Evolutionary conservation across 1,140 invertebrate species (phyloP), one percentile per base, ranked within the genome.

Genomic region (Drosophila kohkoa): DNA sequence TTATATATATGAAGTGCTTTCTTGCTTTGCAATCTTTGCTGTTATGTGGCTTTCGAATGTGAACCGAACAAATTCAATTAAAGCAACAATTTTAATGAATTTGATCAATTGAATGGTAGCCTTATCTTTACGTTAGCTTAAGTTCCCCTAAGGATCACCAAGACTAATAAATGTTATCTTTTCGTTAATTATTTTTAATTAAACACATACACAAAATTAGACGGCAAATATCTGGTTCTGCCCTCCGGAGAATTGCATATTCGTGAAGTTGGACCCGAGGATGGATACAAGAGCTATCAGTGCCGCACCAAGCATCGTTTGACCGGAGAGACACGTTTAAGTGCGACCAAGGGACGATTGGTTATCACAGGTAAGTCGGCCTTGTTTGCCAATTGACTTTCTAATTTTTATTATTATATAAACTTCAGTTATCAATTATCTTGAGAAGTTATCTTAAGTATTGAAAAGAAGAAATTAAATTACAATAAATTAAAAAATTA

Each of bases 301-400:
- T 99, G 98, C 93, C 95, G 97, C 81, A 99, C 98, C 46, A 97
- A 97, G 92, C 98, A 99, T 93, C 95, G 97, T 80, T 98, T 98
- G 82, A 97, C 97, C 72, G 97, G 97, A 82, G 98, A 99, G 94
- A 98, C 97, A 72, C 95, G 97, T 92, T 94, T 98, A 68, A 99
- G 98, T 89, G 97, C 97, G 46, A 98, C 97, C 41, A 98, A 98
- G 92, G 98, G 98, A 93, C 95, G 97, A 89, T 94, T 99, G 66
- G 97, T 98, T 93, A 98, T 99, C 93, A 98, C 98, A 93, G 98
- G 98, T 99, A 95, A 96, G 96, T 95, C 70, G 74, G 70, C 77
- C 78, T 59, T 58, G 81, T 82, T 81, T 59, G 80, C 83, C 85
- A 88, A 81, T 73, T 59, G 41, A 11, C 15, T 41, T 5, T 59